Conservation (phyloP, 2,888 invertebrate species). For the Schizaphis graminum region DNA sequence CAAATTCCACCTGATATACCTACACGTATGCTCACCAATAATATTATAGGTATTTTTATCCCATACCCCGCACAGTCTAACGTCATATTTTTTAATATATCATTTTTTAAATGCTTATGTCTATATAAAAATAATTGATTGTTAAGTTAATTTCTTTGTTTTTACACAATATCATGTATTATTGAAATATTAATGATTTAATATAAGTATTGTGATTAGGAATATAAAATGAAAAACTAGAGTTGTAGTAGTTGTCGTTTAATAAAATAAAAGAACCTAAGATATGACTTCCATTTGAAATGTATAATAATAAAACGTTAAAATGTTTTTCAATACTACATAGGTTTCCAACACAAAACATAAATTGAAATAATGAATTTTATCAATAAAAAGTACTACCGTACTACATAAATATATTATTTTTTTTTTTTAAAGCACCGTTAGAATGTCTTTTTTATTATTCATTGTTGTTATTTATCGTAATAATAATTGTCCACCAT, state of each 20-base stretch:
- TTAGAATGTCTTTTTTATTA: not conserved
- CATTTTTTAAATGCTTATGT: not conserved
- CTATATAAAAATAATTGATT: too few relatives aligned
- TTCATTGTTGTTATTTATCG: not conserved
- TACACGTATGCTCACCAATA: too few relatives aligned
- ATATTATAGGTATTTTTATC: too few relatives aligned
- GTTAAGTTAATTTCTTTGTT: not conserved
- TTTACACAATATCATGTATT: not conserved
- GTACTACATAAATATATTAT: not conserved
- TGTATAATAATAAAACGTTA: not conserved
- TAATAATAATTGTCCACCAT: not conserved
- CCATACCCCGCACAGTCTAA: too few relatives aligned
- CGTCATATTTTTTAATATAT: not conserved
- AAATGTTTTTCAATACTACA: not conserved
- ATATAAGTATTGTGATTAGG: not conserved
- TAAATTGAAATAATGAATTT: not conserved
- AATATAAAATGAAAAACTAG: not conserved
- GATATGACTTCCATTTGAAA: not conserved
- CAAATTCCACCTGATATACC: too few relatives aligned
- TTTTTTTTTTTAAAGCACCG: not conserved
- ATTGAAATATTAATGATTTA: not conserved
- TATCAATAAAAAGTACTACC: not conserved
- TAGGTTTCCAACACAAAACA: not conserved
- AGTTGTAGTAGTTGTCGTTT: not conserved
- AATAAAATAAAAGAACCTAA: not conserved